Percentiles rank a stretch among this genome's conserved stretches.
Evolutionary conservation across 1,140 invertebrate genomes (phyloP).

Genomic region (Parapsyche elsis): DNA sequence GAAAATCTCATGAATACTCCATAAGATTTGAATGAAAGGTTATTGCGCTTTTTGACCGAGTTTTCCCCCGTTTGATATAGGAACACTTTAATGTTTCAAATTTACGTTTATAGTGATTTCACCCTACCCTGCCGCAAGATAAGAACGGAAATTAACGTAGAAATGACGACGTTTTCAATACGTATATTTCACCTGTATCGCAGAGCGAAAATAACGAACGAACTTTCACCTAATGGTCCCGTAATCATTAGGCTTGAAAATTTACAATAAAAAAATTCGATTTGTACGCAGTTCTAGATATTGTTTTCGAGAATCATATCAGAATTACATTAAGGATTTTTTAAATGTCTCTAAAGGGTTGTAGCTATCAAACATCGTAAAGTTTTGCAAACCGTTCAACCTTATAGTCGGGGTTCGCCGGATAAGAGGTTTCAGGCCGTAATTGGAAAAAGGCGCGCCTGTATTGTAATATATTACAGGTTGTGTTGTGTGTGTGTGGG

Average conservation of each 20-base stretch:
- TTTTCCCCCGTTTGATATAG: neutral
- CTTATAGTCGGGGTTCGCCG: neutral
- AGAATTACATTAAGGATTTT: too few species aligned
- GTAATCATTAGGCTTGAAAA: neutral
- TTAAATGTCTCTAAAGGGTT: too few species aligned
- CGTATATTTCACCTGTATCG: neutral
- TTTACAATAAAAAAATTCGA: too few species aligned
- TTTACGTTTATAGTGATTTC: neutral
- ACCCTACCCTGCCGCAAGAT: neutral
- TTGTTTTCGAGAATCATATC: too few species aligned
- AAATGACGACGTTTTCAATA: neutral
- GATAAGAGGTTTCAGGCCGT: conserved; percentile 1
- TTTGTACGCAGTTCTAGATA: too few species aligned
- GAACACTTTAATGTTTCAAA: conserved; percentile 4
- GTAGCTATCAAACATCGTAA: too few species aligned
- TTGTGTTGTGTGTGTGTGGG: neutral
- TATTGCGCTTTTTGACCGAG: conserved; percentile 24
- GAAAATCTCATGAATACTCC: conserved; percentile 32
- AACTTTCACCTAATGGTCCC: neutral
- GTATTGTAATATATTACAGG: conserved; percentile 20
- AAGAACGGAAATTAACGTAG: conserved; percentile 2
- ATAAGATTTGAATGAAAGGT: conserved; percentile 31
- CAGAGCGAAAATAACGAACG: neutral
- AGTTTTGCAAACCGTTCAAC: too few species aligned
- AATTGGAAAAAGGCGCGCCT: conserved; percentile 27